Percentiles rank a stretch among this genome's conserved stretches.
These are phyloP conservation scores for Cerastoderma edule DNA, from an alignment of 2,888 invertebrate species.

Conservation along the genomic window DNA sequence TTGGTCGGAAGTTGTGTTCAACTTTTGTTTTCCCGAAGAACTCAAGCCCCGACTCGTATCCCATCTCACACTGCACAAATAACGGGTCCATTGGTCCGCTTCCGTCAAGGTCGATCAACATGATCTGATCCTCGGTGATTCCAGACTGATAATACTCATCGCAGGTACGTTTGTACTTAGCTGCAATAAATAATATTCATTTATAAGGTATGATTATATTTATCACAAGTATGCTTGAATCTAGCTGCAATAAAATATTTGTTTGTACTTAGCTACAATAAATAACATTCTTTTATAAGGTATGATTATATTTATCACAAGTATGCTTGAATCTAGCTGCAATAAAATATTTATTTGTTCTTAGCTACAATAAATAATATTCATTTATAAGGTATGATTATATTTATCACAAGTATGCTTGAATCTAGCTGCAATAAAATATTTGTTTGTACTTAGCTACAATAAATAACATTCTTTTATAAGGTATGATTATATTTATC, in stretches of 20 bases:
- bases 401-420: too few relatives aligned
- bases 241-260: too few relatives aligned
- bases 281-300: too few relatives aligned
- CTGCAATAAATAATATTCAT: slow-evolving; percentile 83
- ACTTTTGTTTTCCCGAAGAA: slow-evolving; percentile 72
- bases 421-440: too few relatives aligned
- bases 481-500: slow-evolving; percentile 96
- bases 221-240: too few relatives aligned
- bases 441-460: too few relatives aligned
- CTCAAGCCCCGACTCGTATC: slow-evolving; percentile 55
- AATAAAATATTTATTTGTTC: slow-evolving; percentile 84
- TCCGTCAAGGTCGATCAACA: slow-evolving; percentile 96
- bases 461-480: too few relatives aligned
- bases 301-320: slow-evolving; percentile 95
- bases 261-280: too few relatives aligned
- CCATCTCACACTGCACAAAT: slow-evolving; percentile 96
- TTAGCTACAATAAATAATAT: slow-evolving; percentile 87
- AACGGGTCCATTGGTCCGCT: slow-evolving; percentile 96
- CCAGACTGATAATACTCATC: slow-evolving; percentile 95
- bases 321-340: slow-evolving; percentile 88
- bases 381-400: neutral
- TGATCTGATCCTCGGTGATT: slow-evolving; percentile 94
- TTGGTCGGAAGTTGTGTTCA: slow-evolving; percentile 74
- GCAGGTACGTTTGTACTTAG: slow-evolving; percentile 95
- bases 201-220: too few relatives aligned